A percentile compares a stretch with the other conserved stretches of the same genome.
Evolutionary conservation across 2,888 invertebrate genomes (phyloP).

Genomic region (Hypercompe scribonia): DNA sequence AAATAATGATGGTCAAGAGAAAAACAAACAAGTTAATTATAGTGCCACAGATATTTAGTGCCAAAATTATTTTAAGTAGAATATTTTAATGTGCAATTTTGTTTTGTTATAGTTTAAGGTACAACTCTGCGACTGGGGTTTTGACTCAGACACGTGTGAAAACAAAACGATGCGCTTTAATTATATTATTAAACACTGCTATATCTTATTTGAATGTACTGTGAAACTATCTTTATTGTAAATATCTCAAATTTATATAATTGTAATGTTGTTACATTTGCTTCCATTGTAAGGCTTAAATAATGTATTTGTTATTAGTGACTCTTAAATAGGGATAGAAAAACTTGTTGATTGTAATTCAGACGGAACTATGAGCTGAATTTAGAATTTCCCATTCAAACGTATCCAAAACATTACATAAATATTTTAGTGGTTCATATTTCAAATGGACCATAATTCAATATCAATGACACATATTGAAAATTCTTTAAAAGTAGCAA

Average conservation of each 20-base stretch:
- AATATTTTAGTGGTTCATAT: constrained; percentile 74
- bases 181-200: constrained; percentile 64
- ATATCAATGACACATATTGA: constrained; percentile 85
- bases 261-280: constrained; percentile 82
- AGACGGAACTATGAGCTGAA: constrained; percentile 37
- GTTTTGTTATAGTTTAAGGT: constrained; percentile 81
- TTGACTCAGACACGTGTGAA: constrained; percentile 76
- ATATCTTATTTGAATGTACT: constrained; percentile 74
- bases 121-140: constrained; percentile 78
- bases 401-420: constrained; percentile 54
- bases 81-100: constrained; percentile 85
- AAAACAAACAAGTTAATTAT: constrained; percentile 82
- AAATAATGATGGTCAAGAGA: constrained; percentile 76
- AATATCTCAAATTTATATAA: constrained; percentile 76
- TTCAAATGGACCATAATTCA: constrained; percentile 71
- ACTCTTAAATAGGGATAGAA: constrained; percentile 66
- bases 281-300: constrained; percentile 81
- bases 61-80: constrained; percentile 87
- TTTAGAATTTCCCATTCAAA: constrained; percentile 40
- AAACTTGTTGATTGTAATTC: constrained; percentile 60
- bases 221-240: constrained; percentile 73
- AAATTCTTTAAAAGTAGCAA: constrained; percentile 72
- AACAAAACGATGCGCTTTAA: constrained; percentile 85
- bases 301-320: constrained; percentile 76
- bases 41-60: constrained; percentile 89